A percentile compares a stretch with the other conserved stretches of the same genome.
Conservation (phyloP, 1,140 invertebrate species). For the Drosophila mojavensis region DNA sequence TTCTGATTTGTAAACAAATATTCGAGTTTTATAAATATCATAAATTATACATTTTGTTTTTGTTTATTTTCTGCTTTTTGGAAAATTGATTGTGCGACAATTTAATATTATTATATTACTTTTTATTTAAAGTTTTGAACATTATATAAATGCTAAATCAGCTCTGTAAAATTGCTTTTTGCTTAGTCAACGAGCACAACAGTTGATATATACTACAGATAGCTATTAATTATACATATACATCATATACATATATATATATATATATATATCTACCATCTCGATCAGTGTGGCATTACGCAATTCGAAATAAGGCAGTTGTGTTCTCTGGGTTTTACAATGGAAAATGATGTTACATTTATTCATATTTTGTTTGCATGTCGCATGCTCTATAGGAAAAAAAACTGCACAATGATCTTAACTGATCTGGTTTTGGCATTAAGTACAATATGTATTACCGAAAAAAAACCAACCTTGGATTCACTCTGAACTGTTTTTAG, state of each 20-base stretch:
- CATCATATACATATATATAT: no score
- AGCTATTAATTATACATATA: slow-evolving; percentile 11
- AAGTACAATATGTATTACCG: slow-evolving; percentile 49
- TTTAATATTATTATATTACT: slow-evolving; percentile 40
- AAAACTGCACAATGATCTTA: slow-evolving; percentile 12
- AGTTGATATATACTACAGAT: slow-evolving; percentile 1
- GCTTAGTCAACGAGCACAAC: slow-evolving; percentile 48
- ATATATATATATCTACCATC: slow-evolving; percentile 30
- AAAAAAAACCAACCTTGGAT: slow-evolving; percentile 2
- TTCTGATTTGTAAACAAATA: slow-evolving; percentile 44
- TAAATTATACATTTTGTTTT: slow-evolving; percentile 29
- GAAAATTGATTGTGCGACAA: slow-evolving; percentile 73
- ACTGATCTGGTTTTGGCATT: slow-evolving; percentile 48
- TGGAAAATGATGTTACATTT: slow-evolving; percentile 23
- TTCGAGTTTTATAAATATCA: slow-evolving; percentile 49
- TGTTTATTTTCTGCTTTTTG: slow-evolving; percentile 27
- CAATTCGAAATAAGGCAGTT: slow-evolving; percentile 61
- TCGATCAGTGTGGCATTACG: slow-evolving; percentile 12
- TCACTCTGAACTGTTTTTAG: slow-evolving; percentile 13
- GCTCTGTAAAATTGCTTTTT: slow-evolving; percentile 62
- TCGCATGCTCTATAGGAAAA: slow-evolving; percentile 7
- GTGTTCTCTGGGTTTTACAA: slow-evolving; percentile 22
- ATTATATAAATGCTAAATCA: slow-evolving; percentile 67
- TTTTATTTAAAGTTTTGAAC: slow-evolving; percentile 43
- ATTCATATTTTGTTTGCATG: slow-evolving; percentile 20